Evolutionary conservation across 2,797 vertebrate species (phyloP).

Genomic region (Gambelia wislizenii): DNA sequence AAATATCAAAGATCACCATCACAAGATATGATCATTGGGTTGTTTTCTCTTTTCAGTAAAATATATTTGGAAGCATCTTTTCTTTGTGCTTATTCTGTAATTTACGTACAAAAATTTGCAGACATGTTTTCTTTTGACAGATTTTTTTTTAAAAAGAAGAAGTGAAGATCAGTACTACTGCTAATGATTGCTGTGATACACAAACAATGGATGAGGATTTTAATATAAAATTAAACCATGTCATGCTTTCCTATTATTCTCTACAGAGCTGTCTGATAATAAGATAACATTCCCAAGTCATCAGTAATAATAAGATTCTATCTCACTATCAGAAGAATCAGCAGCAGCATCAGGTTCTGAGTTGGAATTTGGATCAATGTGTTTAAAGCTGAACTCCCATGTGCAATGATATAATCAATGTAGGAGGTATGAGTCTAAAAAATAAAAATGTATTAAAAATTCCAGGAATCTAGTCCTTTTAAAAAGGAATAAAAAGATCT

Average conservation of each 20-base stretch:
- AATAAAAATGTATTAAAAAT: too few relatives aligned
- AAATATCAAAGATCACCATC: too few relatives aligned
- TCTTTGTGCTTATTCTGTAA: too few relatives aligned
- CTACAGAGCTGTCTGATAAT: neutral
- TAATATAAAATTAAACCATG: neutral
- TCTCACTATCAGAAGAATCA: neutral
- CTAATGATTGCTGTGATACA: neutral
- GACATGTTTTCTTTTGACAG: too few relatives aligned
- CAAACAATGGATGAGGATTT: neutral
- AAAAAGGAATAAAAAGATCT: too few relatives aligned
- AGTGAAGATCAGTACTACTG: neutral
- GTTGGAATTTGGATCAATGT: neutral
- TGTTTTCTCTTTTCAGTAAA: too few relatives aligned
- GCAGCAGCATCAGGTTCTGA: neutral
- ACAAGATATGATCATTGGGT: too few relatives aligned
- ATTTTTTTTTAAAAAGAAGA: neutral
- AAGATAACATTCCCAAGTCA: neutral
- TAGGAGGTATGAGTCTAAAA: too few relatives aligned
- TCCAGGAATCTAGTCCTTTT: too few relatives aligned
- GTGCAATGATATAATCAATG: neutral
- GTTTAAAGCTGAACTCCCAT: neutral
- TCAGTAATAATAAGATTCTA: neutral
- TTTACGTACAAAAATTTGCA: too few relatives aligned
- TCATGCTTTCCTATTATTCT: neutral
- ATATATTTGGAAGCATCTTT: too few relatives aligned